phyloP scores from a whole-genome alignment of 2,888 invertebrate genomes.

The Cotesia congregata region DNA sequence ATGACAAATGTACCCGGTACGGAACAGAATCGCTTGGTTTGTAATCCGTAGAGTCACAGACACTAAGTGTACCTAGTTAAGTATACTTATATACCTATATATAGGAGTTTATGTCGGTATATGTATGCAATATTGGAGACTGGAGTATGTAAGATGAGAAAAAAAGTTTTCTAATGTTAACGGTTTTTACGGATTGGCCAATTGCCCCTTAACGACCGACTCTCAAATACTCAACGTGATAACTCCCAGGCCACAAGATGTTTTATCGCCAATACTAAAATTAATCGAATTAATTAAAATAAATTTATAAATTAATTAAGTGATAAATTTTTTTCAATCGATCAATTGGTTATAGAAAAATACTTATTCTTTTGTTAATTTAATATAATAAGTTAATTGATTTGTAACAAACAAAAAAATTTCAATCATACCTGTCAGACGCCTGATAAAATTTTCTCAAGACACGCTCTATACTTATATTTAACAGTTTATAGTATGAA shows the following conservation, averaged over 20 bases:
- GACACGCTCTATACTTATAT: background rate
- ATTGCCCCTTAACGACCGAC: constrained; percentile 11
- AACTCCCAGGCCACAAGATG: background rate
- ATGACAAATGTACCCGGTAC: constrained; percentile 60
- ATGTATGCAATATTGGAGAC: background rate
- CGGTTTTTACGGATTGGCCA: constrained; percentile 57
- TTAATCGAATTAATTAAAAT: background rate
- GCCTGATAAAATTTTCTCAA: background rate
- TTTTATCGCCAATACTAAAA: background rate
- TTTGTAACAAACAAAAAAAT: constrained; percentile 20
- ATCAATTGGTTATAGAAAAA: background rate
- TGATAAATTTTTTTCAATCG: background rate
- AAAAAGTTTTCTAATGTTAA: constrained; percentile 50
- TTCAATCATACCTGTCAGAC: constrained; percentile 20
- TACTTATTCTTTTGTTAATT: constrained; percentile 7
- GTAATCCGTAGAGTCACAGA: constrained; percentile 49
- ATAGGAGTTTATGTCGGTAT: background rate
- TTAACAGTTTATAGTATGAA: constrained; percentile 3
- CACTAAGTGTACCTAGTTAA: background rate
- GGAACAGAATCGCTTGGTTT: constrained; percentile 41
- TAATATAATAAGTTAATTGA: background rate
- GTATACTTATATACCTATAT: background rate
- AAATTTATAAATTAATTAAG: background rate
- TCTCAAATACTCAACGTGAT: background rate
- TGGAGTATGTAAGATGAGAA: constrained; percentile 1